phyloP scores from a whole-genome alignment of 2,888 invertebrate genomes.

The Quadriops clusia region DNA sequence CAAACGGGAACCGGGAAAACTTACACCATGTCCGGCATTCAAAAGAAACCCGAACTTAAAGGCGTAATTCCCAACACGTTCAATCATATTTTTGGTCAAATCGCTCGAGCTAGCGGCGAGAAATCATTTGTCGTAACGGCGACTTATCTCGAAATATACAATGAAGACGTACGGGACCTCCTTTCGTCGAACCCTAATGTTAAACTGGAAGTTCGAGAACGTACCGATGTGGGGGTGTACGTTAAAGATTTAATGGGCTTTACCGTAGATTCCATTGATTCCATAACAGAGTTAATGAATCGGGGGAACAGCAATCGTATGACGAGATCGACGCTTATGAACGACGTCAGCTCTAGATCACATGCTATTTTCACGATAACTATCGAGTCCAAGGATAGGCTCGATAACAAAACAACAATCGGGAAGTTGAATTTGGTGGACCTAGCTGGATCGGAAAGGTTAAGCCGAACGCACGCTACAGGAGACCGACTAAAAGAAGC shows the following conservation, averaged over 20 bases:
- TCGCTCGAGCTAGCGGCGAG: constrained; percentile 77
- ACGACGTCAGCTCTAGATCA: constrained; percentile 88
- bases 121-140: constrained; percentile 81
- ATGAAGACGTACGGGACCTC: constrained; percentile 95
- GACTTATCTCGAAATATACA: constrained; percentile 97
- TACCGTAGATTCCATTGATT: constrained; percentile 67
- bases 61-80: constrained; percentile 99
- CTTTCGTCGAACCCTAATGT: constrained; percentile 72
- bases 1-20: constrained; percentile 98
- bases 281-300: constrained; percentile 44
- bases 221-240: constrained; percentile 93
- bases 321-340: constrained; percentile 93
- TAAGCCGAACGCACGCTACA: constrained; percentile 91
- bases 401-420: constrained; percentile 75
- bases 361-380: constrained; percentile 98
- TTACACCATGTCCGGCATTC: constrained; percentile 93
- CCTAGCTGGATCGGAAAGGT: constrained; percentile 93
- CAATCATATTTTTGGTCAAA: constrained; percentile 96
- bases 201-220: constrained; percentile 85
- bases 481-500: constrained; percentile 91
- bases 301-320: constrained; percentile 90
- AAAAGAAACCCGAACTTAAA: constrained; percentile 74
- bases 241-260: constrained; percentile 95
- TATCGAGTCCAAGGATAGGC: constrained; percentile 85
- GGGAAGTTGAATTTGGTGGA: constrained; percentile 97